These are phyloP conservation scores for Muscidifurax raptorellus DNA, from an alignment of 1,140 invertebrate genomes.

Conservation along the genomic window DNA sequence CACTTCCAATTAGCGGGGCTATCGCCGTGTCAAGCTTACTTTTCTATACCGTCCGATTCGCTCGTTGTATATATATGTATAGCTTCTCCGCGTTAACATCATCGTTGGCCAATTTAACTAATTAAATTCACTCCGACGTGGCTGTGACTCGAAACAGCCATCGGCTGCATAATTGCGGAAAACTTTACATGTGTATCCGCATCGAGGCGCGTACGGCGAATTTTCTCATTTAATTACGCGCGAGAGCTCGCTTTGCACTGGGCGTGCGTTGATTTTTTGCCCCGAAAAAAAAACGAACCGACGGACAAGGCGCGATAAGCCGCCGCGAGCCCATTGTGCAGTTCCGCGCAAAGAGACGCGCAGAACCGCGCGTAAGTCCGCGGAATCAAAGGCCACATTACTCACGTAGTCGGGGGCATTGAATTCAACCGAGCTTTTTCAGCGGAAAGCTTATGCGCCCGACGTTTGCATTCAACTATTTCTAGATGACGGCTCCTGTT, in stretches of 20 bases:
- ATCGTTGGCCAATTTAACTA: no score
- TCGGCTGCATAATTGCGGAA: no score
- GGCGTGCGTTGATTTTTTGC: not conserved
- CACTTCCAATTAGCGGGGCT: constrained; percentile 28
- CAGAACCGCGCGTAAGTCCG: not conserved
- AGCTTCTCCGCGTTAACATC: not conserved
- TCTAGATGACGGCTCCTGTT: not conserved
- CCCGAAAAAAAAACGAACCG: not conserved
- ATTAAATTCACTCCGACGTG: no score
- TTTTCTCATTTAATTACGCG: not conserved
- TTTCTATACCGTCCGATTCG: not conserved
- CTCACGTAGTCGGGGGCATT: not conserved
- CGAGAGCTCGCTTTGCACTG: not conserved
- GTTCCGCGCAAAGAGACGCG: not conserved
- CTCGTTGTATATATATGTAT: not conserved
- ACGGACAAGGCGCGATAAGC: constrained; percentile 2
- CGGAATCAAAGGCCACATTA: constrained; percentile 32
- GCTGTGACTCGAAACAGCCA: no score
- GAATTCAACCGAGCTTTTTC: constrained; percentile 18
- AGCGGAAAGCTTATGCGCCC: not conserved
- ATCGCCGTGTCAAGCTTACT: not conserved
- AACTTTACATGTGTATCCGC: no score
- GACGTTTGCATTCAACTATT: constrained; percentile 23
- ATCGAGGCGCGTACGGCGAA: no score
- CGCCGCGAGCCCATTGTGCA: not conserved